Base-by-base conservation (phyloP, 2,888 invertebrate species). In the Epistrophe eligans region DNA sequence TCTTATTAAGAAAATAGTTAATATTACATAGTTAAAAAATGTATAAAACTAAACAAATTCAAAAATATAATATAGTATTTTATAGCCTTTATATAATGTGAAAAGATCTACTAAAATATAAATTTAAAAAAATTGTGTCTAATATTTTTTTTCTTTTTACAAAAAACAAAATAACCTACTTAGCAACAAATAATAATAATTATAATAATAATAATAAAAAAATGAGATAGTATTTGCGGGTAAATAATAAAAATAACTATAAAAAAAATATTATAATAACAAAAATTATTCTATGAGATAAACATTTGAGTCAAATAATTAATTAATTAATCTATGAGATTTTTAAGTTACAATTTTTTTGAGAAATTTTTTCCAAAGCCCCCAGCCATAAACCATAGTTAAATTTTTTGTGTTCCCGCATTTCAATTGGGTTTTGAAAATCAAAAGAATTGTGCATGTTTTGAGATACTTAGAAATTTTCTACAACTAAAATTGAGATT, bases 1-100 rank as follows among this genome's bases (percentile, higher is more conserved):
- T 87, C 87, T 87, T 87, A 87, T 87, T 66, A 72, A 83, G 66
- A 87, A 79, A 87, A 87, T 71, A 83, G 52, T 71, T 76, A 71
- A 79, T 76, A 83, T 77, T 81, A 81, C 60, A 67, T 80, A 64
- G 50, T 74, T 71, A 60, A 74, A 71, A 67, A 73, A 60, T 74
- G 55, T 38, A n/a, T 64, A 70, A 48, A 72, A 72, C 24, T 45
- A 38, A 58, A 28, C n/a, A 58, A 77, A 58, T 17, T 45, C 58
- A 77, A 77, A 70, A 24, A 24, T 24, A 40, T 40, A 60, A 60
- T 60, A 43, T 32, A 55, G 28, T 55, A 19, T 60, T 60, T 40
- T 40, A 60, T 38, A 82, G 58, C 45, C 52, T 40, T 38, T 45
- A 40, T 38, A 11, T 48, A 50, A 24, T 79, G 55, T 57, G 38